Evolutionary conservation across 2,888 invertebrate species (phyloP).

Genomic region (Protodeltote pygarga): DNA sequence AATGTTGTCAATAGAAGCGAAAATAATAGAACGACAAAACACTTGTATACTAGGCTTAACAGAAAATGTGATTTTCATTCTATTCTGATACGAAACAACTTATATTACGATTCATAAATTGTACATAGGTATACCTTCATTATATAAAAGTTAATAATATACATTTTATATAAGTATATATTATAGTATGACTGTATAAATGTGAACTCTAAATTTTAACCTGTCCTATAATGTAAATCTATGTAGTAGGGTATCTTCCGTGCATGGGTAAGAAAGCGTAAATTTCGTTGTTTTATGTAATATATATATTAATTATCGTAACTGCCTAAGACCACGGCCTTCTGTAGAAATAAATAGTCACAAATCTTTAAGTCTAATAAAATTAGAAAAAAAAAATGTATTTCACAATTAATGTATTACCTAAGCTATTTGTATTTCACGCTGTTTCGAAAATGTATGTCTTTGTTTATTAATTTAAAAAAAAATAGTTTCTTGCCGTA

Average conservation of each 20-base stretch:
- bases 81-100: neutral
- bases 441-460: constrained; percentile 62
- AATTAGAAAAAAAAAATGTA: constrained; percentile 50
- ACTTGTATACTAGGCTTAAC: neutral
- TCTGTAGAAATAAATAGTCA: constrained; percentile 64
- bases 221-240: constrained; percentile 36
- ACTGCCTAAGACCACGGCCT: constrained; percentile 78
- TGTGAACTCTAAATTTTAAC: constrained; percentile 19
- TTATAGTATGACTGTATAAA: constrained; percentile 20
- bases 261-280: constrained; percentile 31
- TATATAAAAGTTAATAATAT: constrained; percentile 20
- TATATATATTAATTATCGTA: constrained; percentile 41
- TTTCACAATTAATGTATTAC: constrained; percentile 62
- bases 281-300: constrained; percentile 46
- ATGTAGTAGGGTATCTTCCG: constrained; percentile 28
- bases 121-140: constrained; percentile 29
- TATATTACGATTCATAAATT: constrained; percentile 13
- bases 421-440: constrained; percentile 78
- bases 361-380: constrained; percentile 62
- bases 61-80: neutral
- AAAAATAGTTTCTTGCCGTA: constrained; percentile 62
- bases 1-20: no score
- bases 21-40: neutral
- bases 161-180: constrained; percentile 12
- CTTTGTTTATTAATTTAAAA: constrained; percentile 50